Percentiles rank a stretch among this genome's conserved stretches.
These are phyloP conservation scores for Athene cunicularia DNA, from an alignment of 2,113 vertebrate species.

Conservation along the genomic window DNA sequence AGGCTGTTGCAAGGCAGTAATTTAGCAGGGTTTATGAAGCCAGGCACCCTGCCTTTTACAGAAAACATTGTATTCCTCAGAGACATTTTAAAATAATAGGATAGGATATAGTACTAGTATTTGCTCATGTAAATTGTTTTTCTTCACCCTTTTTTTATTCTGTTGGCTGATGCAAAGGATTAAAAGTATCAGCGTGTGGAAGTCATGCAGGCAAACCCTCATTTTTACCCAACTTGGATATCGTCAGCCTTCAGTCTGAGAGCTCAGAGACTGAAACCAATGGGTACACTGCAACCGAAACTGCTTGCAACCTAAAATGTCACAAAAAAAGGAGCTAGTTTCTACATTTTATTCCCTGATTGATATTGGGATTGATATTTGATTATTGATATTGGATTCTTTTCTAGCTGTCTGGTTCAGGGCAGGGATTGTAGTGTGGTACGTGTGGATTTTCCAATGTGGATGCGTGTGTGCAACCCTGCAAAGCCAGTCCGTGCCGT, in stretches of 20 bases:
- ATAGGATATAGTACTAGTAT: neutral
- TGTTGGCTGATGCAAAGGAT: neutral
- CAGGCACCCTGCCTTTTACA: neutral
- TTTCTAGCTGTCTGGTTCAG: neutral
- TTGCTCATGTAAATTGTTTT: slow-evolving; percentile 21
- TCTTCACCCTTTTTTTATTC: neutral
- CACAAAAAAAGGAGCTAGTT: neutral
- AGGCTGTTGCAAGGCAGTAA: neutral
- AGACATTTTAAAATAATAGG: slow-evolving; percentile 3
- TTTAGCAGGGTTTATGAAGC: slow-evolving; percentile 6
- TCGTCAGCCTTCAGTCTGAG: neutral
- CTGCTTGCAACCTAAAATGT: neutral
- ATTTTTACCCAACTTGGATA: neutral
- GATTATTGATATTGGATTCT: neutral
- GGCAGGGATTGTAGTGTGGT: neutral
- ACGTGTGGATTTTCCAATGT: rapidly evolving
- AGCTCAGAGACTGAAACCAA: neutral
- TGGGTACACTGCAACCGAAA: neutral
- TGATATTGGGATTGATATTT: neutral
- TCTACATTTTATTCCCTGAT: neutral
- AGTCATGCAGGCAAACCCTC: neutral
- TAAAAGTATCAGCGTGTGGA: neutral
- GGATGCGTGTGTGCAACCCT: neutral
- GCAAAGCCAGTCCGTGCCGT: neutral
- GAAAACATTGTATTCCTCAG: neutral